Conservation (phyloP, 2,113 vertebrate genomes). For the Pseudorhombus dupliciocellatus region DNA sequence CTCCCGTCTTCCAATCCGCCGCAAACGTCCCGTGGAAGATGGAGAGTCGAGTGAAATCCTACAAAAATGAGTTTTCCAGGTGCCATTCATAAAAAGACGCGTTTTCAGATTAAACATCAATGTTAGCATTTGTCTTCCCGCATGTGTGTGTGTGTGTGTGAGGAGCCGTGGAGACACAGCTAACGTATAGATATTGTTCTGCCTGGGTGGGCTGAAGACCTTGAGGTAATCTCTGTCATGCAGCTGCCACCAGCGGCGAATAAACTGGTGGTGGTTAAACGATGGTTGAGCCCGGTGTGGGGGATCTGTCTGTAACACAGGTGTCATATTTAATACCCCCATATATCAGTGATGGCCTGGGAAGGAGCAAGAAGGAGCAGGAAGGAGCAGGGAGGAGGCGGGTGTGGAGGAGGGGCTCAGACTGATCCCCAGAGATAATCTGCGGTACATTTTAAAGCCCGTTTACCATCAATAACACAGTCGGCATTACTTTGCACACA, state of each 20-base stretch:
- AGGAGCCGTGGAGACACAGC: slow-evolving; percentile 69
- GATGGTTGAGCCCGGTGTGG: slow-evolving; percentile 61
- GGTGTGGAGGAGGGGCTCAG: slow-evolving; percentile 66
- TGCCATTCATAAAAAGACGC: not conserved
- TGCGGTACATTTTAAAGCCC: slow-evolving; percentile 69
- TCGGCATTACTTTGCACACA: slow-evolving; percentile 33
- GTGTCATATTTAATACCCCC: slow-evolving; percentile 86
- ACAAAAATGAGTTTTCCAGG: not conserved
- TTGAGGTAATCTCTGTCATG: slow-evolving; percentile 83
- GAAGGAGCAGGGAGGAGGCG: slow-evolving; percentile 60
- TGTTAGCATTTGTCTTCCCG: slow-evolving; percentile 5
- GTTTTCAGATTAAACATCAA: slow-evolving; percentile 22
- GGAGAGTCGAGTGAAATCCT: not conserved
- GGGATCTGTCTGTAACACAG: slow-evolving; percentile 81
- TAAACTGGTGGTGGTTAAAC: slow-evolving; percentile 74
- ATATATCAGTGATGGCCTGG: slow-evolving; percentile 83
- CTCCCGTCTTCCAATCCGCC: not conserved
- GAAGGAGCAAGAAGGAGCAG: slow-evolving; percentile 30
- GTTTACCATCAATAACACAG: slow-evolving; percentile 54
- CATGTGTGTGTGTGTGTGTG: slow-evolving; percentile 10
- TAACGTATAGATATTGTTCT: slow-evolving; percentile 84
- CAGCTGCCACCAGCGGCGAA: slow-evolving; percentile 82
- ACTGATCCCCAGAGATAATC: slow-evolving; percentile 71
- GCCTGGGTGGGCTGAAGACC: slow-evolving; percentile 84
- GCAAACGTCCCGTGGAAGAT: not conserved